phyloP scores from a whole-genome alignment of 2,113 vertebrate genomes.

The Coryphaenoides rupestris region DNA sequence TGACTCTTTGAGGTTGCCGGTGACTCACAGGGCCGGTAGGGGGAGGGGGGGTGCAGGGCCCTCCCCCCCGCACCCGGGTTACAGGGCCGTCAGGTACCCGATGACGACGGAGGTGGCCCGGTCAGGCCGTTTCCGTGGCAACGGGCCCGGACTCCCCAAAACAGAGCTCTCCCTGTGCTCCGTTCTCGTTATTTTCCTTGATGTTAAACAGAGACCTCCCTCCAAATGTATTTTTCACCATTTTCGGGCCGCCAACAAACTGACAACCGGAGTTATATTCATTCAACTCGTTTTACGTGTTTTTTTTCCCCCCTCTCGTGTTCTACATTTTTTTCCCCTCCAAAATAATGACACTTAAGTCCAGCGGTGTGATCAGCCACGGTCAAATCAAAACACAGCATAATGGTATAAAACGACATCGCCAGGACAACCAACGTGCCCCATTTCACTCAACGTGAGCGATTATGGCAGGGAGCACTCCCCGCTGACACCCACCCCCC shows the following conservation, averaged over 20 bases:
- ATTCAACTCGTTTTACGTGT: not conserved
- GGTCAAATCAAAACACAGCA: constrained; percentile 25
- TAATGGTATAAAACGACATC: not conserved
- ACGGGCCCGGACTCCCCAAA: constrained; percentile 12
- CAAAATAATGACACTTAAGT: not conserved
- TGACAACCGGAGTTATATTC: too few relatives aligned
- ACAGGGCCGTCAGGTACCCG: constrained; percentile 25
- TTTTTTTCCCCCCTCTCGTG: constrained; percentile 6
- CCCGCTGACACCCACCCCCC: constrained; percentile 33
- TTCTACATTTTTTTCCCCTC: too few relatives aligned
- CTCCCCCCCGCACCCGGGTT: constrained; percentile 23
- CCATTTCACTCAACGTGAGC: constrained; percentile 34
- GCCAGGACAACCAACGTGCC: constrained; percentile 23
- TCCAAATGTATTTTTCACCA: too few relatives aligned
- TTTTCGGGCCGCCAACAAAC: too few relatives aligned
- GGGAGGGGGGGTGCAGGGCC: too few relatives aligned
- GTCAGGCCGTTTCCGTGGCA: constrained; percentile 41
- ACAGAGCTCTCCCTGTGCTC: constrained; percentile 29
- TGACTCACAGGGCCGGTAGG: constrained; percentile 52
- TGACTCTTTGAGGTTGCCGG: constrained; percentile 64
- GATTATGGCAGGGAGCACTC: constrained; percentile 38
- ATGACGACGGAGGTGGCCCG: constrained; percentile 51
- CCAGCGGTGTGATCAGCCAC: constrained; percentile 16
- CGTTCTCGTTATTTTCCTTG: too few relatives aligned
- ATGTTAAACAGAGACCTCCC: too few relatives aligned